Evolutionary conservation across 2,113 vertebrate species (phyloP).

Genomic region (Climacteris rufus): DNA sequence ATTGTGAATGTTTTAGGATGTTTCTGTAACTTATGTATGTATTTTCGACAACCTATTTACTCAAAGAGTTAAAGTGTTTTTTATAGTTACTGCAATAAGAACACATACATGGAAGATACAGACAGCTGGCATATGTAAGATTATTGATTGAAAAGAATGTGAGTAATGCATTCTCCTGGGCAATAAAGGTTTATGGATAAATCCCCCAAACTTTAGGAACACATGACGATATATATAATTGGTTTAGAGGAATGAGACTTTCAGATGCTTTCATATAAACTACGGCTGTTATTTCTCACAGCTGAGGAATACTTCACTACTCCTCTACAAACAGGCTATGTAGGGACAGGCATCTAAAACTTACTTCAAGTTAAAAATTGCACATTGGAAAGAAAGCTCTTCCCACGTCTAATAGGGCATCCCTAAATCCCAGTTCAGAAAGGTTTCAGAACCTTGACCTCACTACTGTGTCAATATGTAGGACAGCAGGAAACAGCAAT

Average conservation of each 20-base stretch:
- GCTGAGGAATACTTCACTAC: background rate
- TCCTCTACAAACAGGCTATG: background rate
- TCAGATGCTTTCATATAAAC: background rate
- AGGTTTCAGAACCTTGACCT: background rate
- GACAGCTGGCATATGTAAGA: background rate
- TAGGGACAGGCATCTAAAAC: background rate
- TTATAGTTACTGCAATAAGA: background rate
- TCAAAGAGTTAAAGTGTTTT: background rate
- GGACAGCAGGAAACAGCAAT: background rate
- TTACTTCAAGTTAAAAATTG: background rate
- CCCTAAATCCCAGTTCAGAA: background rate
- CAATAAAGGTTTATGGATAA: background rate
- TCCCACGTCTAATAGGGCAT: background rate
- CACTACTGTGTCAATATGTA: background rate
- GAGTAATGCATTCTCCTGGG: background rate
- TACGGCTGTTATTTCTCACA: background rate
- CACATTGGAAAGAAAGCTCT: background rate
- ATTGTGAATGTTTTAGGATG: background rate
- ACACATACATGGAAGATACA: background rate
- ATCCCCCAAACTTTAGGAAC: background rate
- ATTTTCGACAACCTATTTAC: background rate
- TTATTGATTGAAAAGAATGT: background rate
- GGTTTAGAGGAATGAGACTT: background rate
- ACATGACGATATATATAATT: background rate
- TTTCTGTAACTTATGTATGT: background rate